Percentiles rank a stretch among this genome's conserved stretches.
These are phyloP conservation scores for Corythaixoides concolor DNA, from an alignment of 2,113 vertebrate genomes.

Conservation along the genomic window DNA sequence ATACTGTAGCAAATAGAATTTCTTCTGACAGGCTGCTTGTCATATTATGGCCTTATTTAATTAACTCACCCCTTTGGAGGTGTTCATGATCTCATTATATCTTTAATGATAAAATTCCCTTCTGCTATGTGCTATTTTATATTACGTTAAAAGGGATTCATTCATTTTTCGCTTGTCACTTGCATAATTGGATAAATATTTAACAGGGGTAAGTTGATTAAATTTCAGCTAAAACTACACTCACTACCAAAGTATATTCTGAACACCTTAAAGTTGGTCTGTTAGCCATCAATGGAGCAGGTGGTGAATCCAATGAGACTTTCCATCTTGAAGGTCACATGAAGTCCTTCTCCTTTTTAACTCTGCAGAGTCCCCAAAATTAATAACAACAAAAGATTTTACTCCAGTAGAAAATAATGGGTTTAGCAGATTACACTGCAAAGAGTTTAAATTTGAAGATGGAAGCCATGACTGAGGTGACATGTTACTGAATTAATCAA, in stretches of 20 bases:
- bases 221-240: constrained; percentile 15
- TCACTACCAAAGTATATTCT: not conserved
- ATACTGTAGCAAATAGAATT: constrained; percentile 45
- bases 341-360: not conserved
- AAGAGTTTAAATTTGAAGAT: not conserved
- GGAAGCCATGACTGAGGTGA: not conserved
- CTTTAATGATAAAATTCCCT: constrained; percentile 50
- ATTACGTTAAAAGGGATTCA: constrained; percentile 42
- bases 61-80: constrained; percentile 44
- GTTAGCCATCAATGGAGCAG: not conserved
- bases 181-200: constrained; percentile 54
- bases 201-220: constrained; percentile 24
- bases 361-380: not conserved
- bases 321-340: not conserved
- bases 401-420: not conserved
- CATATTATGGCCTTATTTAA: constrained; percentile 41
- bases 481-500: not conserved
- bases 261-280: not conserved
- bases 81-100: constrained; percentile 47
- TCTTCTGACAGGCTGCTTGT: constrained; percentile 43
- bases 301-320: not conserved
- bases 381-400: not conserved
- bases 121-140: constrained; percentile 57
- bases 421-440: not conserved
- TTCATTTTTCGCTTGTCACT: constrained; percentile 51